Conservation (phyloP, 2,113 vertebrate species). For the Haliaeetus leucogaster region DNA sequence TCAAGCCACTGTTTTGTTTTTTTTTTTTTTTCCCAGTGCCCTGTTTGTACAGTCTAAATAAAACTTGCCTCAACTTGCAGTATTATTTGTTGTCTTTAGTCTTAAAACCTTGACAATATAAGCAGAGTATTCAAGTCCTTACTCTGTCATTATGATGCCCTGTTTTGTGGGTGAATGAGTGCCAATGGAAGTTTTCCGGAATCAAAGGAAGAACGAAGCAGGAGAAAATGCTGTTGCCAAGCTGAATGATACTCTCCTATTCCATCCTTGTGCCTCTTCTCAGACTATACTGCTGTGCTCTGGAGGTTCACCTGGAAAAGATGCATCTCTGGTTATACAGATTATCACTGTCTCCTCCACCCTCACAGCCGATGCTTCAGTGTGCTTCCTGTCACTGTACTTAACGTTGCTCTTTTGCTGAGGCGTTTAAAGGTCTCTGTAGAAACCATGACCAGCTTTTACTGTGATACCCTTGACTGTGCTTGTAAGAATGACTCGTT, state of each 20-base stretch:
- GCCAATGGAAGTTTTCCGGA: not conserved
- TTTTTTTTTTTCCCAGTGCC: constrained; percentile 36
- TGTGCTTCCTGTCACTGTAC: not conserved
- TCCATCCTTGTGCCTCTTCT: not conserved
- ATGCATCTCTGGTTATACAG: not conserved
- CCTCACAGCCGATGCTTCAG: not conserved
- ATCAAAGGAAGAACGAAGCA: not conserved
- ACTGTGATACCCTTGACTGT: not conserved
- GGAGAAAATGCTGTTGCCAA: not conserved
- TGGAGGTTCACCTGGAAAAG: not conserved
- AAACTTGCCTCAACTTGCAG: constrained; percentile 86
- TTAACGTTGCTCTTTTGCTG: not conserved
- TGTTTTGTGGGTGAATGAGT: not conserved
- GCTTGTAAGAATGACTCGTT: not conserved
- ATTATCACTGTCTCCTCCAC: not conserved
- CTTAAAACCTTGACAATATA: not conserved
- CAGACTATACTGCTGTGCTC: not conserved
- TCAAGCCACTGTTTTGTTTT: constrained; percentile 83
- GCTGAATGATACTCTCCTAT: not conserved
- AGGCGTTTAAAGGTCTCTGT: not conserved
- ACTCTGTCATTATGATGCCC: not conserved
- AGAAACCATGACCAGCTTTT: not conserved
- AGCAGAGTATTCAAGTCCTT: not conserved
- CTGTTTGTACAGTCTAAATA: constrained; percentile 85
- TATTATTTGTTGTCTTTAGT: constrained; percentile 52